A percentile compares a stretch with the other conserved stretches of the same genome.
Conservation (phyloP, 2,113 vertebrate species). For the Bungarus multicinctus region DNA sequence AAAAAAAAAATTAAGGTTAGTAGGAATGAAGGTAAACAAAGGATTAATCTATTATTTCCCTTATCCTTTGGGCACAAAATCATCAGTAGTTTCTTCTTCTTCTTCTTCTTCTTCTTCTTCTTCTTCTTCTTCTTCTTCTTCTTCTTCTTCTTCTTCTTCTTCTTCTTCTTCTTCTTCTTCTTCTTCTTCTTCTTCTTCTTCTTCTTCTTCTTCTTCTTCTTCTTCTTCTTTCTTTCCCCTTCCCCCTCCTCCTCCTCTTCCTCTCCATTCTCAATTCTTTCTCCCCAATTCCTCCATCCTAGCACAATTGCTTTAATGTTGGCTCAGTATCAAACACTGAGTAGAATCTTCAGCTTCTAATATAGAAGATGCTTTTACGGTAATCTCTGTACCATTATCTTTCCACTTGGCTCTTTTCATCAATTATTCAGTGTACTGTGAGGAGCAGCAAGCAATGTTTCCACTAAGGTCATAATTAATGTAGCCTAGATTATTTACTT, state of each 20-base stretch:
- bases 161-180: neutral
- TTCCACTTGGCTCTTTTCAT: neutral
- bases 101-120: neutral
- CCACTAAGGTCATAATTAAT: neutral
- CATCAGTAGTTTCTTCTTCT: neutral
- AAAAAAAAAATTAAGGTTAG: neutral
- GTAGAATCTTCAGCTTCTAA: neutral
- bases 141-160: neutral
- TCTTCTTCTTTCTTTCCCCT: fast-evolving
- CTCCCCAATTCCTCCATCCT: too few species aligned
- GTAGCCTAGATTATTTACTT: neutral
- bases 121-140: neutral
- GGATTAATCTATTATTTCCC: neutral
- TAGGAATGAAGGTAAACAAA: neutral
- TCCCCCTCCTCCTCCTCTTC: too few species aligned
- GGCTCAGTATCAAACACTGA: neutral
- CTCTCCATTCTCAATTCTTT: too few species aligned
- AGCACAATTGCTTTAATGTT: too few species aligned
- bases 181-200: neutral
- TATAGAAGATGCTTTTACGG: neutral
- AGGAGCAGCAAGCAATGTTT: neutral
- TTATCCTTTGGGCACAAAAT: neutral
- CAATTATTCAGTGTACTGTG: neutral
- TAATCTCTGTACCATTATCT: neutral
- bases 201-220: too few species aligned